Percentiles rank a stretch among this genome's conserved stretches.
Conservation (phyloP, 2,113 vertebrate genomes). For the Zeus faber region DNA sequence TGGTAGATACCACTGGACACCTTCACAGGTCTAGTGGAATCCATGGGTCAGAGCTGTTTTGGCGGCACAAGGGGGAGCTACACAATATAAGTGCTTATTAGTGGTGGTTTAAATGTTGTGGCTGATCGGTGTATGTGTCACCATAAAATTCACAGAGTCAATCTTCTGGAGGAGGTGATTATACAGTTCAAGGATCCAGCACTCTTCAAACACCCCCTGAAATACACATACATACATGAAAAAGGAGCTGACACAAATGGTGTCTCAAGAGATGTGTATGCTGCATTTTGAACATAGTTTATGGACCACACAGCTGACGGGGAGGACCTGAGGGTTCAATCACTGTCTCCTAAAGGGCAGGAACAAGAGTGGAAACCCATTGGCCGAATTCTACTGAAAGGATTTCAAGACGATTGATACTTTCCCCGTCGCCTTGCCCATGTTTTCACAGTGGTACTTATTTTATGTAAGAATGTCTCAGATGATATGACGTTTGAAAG, state of each 20-base stretch:
- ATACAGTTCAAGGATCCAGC: conserved; percentile 30
- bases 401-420: conserved; percentile 35
- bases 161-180: conserved; percentile 17
- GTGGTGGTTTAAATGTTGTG: too few relatives aligned
- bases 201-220: conserved; percentile 10
- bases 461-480: conserved; percentile 16
- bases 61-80: too few relatives aligned
- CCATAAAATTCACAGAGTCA: conserved; percentile 35
- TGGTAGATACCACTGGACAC: too few relatives aligned
- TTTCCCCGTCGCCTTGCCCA: conserved; percentile 18
- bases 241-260: conserved; percentile 23
- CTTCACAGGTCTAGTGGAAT: too few relatives aligned
- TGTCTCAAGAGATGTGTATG: conserved; percentile 27
- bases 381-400: conserved; percentile 31
- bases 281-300: conserved; percentile 32
- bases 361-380: conserved; percentile 43
- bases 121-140: too few relatives aligned
- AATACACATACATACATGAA: conserved; percentile 32
- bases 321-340: conserved; percentile 31
- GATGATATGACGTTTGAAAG: conserved; percentile 22
- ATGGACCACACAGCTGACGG: conserved; percentile 32
- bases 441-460: conserved; percentile 17
- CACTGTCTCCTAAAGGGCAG: conserved; percentile 33
- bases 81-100: too few relatives aligned
- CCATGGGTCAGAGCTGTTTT: too few relatives aligned